A percentile compares a stretch with the other conserved stretches of the same genome.
Conservation (phyloP, 2,113 vertebrate species). For the Dascyllus trimaculatus region DNA sequence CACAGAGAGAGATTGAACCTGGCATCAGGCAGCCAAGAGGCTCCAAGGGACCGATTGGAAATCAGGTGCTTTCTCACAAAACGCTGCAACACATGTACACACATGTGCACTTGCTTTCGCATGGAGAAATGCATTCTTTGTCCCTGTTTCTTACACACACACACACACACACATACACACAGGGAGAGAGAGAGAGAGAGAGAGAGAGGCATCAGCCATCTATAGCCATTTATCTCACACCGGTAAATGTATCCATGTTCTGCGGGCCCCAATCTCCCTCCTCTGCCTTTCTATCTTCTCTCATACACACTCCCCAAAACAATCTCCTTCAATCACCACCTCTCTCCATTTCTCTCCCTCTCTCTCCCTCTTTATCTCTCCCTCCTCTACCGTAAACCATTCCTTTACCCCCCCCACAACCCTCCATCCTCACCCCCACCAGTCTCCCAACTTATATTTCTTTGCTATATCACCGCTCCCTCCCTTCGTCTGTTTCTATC, state of each 20-base stretch:
- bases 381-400: conserved; percentile 72
- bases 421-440: background rate
- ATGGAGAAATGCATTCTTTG: conserved; percentile 10
- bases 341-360: conserved; percentile 61
- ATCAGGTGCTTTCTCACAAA: conserved; percentile 67
- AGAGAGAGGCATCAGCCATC: conserved; percentile 55
- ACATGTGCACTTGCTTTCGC: conserved; percentile 16
- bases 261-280: conserved; percentile 66
- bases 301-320: conserved; percentile 74
- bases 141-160: conserved; percentile 4
- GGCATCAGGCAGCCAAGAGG: conserved; percentile 65
- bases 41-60: conserved; percentile 68
- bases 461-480: conserved; percentile 45
- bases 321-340: conserved; percentile 79
- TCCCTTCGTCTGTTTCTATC: conserved; percentile 47
- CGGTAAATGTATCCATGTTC: conserved; percentile 77
- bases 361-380: conserved; percentile 71
- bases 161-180: conserved; percentile 6
- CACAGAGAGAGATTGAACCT: conserved; percentile 73
- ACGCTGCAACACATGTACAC: conserved; percentile 38
- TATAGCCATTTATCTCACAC: conserved; percentile 76
- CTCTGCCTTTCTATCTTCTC: conserved; percentile 70
- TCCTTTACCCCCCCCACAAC: conserved; percentile 48
- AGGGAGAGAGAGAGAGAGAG: background rate
- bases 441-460: conserved; percentile 65